Base-by-base conservation (phyloP, 2,113 vertebrate genomes). In the Rhodinocichla rosea region DNA sequence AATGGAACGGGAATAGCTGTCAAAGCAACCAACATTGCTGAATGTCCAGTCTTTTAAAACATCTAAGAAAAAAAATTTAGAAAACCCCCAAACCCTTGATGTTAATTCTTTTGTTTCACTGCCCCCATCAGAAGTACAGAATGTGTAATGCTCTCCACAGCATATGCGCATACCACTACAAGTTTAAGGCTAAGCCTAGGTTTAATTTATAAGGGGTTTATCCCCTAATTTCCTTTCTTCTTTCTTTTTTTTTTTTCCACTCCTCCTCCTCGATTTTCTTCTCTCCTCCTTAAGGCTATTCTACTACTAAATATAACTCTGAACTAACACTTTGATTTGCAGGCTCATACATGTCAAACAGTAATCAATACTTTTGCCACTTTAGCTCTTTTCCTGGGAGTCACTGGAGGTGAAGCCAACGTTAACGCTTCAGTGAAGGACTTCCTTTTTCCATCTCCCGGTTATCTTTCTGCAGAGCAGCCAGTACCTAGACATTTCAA, bases 381-480 rank as follows among this genome's bases (percentile, higher is more conserved):
- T 32, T 35, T 1, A 49, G 37, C 19, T 44, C 53, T 28, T 55
- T 67, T 87, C 57, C 75, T 10, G 3, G 14, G 57, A 75, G 62
- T 74, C 57, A 64, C 78, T 37, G 77, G 91, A 88, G 83, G 40
- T 57, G 19, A 65, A 39, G 5, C 3, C 7, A 15, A 28, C 6
- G 42, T 98, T 98, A 99, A 96, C 79, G 99, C 90, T 98, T 98
- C 91, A 98, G 98, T 21, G 98, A 98, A 11, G 98, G 99, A 94
- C 99, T 99, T 91, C 98, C 98, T 92, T 97, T 98, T 81, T 99
- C 99, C 97, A 89, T 95, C 19, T 99, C 98, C 55, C 98, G 97
- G 89, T 97, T 98, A 96, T 98, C 98, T 83, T 98, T 99, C 98
- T 99, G 99, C 90, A 99, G 89, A 22, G 98, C 97, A 89, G 98